Base-by-base conservation (phyloP, 2,113 vertebrate species). In the Desmodus rotundus region DNA sequence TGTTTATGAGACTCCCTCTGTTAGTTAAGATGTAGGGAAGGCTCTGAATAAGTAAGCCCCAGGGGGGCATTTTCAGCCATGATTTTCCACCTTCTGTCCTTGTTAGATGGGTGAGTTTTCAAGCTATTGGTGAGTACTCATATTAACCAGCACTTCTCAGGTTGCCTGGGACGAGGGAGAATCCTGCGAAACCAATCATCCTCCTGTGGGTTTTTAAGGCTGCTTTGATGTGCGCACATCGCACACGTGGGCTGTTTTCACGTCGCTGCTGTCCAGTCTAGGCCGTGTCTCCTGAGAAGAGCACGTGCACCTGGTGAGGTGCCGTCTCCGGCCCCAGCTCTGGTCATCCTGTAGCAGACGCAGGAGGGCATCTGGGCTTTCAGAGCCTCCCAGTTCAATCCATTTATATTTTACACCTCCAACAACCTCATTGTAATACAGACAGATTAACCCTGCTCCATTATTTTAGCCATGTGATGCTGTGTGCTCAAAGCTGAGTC, bases 381-480 rank as follows among this genome's bases (percentile, higher is more conserved):
- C n/a, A 28, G 17, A 70, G 88, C 52, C 28, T 65, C 82, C 56
- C 58, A 33, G 41, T 61, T 36, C 41, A 24, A 24, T 16, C 73
- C 31, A 14, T 58, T 61, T 68, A 50, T 5, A 50, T 76, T 87
- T 70, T 36, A 54, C 4, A 12, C 36, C 41, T 54, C 11, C 61
- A 54, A 17, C 43, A 36, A 17, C 31, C 36, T 72, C 43, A 4
- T 4, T 65, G 43, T 61, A 52, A 22, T 12, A 10, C 2, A 67
- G 68, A 63, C 72, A 96, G 94, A 95, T 77, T 45, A 94, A 36
- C 89, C 65, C 97, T 95, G 94, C 78, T 97, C 93, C 96, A 89
- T 97, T 45, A 38, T 94, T 97, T 85, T 95, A 96, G 0, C 93
- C 97, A 50, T 5, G 90, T 89, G 93, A 15, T 0, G 3, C 73